Conservation (phyloP, 2,113 vertebrate genomes). For the Megatriorchis doriae region DNA sequence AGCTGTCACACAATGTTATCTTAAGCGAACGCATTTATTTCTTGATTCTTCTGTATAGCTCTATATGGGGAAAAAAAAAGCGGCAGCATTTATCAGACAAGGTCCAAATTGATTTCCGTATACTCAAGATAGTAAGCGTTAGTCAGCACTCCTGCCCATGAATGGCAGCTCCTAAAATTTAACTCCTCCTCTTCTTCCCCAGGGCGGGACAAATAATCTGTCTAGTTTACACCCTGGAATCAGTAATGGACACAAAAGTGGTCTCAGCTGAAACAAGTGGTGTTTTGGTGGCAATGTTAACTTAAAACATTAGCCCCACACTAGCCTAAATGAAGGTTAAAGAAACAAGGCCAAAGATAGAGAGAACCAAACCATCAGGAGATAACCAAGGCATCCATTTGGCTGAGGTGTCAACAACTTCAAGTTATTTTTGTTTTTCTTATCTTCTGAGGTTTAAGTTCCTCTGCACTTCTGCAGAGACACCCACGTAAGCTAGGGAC, state of each 20-base stretch:
- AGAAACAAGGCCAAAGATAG: neutral
- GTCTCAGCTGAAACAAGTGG: neutral
- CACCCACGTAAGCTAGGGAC: neutral
- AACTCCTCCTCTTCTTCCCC: neutral
- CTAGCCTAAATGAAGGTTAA: neutral
- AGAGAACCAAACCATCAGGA: neutral
- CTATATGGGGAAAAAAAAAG: neutral
- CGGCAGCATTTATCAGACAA: neutral
- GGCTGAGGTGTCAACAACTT: neutral
- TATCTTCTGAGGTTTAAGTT: neutral
- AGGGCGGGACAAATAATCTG: neutral
- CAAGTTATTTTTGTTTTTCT: neutral
- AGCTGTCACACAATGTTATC: constrained; percentile 38
- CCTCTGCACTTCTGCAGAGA: neutral
- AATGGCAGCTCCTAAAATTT: neutral
- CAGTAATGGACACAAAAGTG: neutral
- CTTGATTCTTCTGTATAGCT: neutral
- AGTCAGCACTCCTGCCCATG: neutral
- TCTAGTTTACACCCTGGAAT: neutral
- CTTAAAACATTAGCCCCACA: neutral
- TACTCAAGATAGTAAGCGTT: neutral
- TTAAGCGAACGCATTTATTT: neutral
- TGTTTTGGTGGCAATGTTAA: neutral
- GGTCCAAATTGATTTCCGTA: neutral
- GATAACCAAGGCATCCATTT: neutral